Evolutionary conservation across 2,797 vertebrate genomes (phyloP), one percentile per base, ranked within the genome.

Genomic region (Danio tinwini): DNA sequence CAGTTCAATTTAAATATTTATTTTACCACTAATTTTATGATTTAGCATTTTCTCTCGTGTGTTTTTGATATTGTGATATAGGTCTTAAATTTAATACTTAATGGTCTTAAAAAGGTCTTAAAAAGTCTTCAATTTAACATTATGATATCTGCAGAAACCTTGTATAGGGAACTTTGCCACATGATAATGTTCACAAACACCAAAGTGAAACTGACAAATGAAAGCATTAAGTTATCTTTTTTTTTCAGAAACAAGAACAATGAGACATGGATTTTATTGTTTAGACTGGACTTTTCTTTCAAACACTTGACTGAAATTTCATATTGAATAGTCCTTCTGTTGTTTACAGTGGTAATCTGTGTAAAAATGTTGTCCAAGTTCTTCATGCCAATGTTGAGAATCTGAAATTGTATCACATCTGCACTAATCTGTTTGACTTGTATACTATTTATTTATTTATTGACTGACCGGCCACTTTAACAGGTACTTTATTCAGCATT

Each of bases 261-360:
- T 39, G 19, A 40, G 64, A 74, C 5, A 4, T 44, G 42, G 21
- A 16, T 47, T 45, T 44, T 49, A 29, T 59, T 62, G 55, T 68
- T 74, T 74, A 68, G 72, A 69, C 73, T 39, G 16, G 21, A 8
- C 16, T 53, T 76, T 74, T 77, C 61, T 45, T 56, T 29, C 21
- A 56, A 77, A 42, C 49, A 53, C 62, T 76, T 47, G 45, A 56
- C 39, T 4, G 53, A 80, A 9, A 39, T 39, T 42, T 44, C 71
- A 74, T 73, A 58, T n/a, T 64, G 8, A 80, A 19, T 80, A 49
- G 47, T 71, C 10, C 49, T 67, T 49, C 21, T 29, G 13, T 42
- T 44, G 42, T 55, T 65, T 74, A 50, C 10, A 53, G 67, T 40
- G 37, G 10, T 53, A 17, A 47, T 21, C 17, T 13, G n/a, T 4